Percentiles rank a stretch among this genome's conserved stretches.
Evolutionary conservation across 2,888 invertebrate genomes (phyloP).

Genomic region (Pollenia angustigena): DNA sequence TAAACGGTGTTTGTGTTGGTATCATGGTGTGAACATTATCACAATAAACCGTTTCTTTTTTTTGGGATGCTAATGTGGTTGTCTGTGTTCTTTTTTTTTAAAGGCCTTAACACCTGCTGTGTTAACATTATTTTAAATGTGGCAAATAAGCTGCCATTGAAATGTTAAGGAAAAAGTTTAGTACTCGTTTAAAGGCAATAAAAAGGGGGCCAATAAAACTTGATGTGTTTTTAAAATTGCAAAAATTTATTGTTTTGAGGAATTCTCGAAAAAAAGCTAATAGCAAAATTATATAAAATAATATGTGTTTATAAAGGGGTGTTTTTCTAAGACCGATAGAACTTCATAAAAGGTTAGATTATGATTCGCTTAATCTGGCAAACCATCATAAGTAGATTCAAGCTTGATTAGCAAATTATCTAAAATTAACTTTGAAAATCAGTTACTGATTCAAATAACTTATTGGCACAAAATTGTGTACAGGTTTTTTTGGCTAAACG

Average conservation of each 20-base stretch:
- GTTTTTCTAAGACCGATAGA: no score
- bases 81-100: slow-evolving; percentile 9
- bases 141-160: slow-evolving; percentile 56
- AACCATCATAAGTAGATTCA: no score
- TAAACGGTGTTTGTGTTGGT: slow-evolving; percentile 38
- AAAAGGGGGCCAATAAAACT: slow-evolving; percentile 21
- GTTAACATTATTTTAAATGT: slow-evolving; percentile 68
- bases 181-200: slow-evolving; percentile 22
- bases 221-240: slow-evolving; percentile 24
- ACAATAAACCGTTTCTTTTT: slow-evolving; percentile 51
- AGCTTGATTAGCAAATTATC: no score
- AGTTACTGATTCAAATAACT: no score
- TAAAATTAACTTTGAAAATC: no score
- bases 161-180: slow-evolving; percentile 43
- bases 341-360: no score
- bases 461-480: no score
- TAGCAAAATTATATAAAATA: background rate
- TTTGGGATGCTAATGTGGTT: slow-evolving; percentile 18
- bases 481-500: no score
- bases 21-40: slow-evolving; percentile 73
- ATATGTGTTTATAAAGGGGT: no score
- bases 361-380: no score
- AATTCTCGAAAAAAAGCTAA: background rate
- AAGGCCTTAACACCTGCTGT: slow-evolving; percentile 67
- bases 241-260: slow-evolving; percentile 65